These are phyloP conservation scores for Pygoscelis antarcticus DNA, from an alignment of 2,113 vertebrate genomes.

Conservation along the genomic window DNA sequence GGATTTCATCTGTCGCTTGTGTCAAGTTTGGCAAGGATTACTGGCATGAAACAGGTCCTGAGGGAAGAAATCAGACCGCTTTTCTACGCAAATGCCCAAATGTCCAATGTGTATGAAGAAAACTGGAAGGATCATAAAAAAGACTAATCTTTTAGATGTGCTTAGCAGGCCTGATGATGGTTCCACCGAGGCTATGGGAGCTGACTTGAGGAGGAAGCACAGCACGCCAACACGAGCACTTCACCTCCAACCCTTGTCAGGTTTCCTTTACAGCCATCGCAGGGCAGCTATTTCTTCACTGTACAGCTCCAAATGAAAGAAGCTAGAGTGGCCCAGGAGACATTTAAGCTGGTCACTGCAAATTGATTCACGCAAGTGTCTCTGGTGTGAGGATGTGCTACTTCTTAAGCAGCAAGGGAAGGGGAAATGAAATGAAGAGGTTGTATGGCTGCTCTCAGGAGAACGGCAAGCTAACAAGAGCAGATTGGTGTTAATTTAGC, in stretches of 20 bases:
- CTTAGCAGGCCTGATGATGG: not conserved
- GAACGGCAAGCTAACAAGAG: slow-evolving; percentile 15
- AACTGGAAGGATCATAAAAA: not conserved
- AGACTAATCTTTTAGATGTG: not conserved
- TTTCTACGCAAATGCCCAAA: not conserved
- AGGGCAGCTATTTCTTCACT: not conserved
- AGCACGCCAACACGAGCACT: not conserved
- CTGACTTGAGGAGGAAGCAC: not conserved
- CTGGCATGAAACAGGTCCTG: not conserved
- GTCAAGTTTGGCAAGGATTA: not conserved
- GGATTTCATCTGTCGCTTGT: not conserved
- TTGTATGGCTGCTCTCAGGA: slow-evolving; percentile 48
- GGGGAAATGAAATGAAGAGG: slow-evolving; percentile 44
- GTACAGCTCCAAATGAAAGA: not conserved
- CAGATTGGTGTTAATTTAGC: slow-evolving; percentile 62
- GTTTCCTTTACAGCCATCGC: not conserved
- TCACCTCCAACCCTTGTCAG: not conserved
- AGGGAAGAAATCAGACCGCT: not conserved
- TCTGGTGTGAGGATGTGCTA: slow-evolving; percentile 57
- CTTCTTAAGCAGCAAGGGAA: slow-evolving; percentile 24
- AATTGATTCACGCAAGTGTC: slow-evolving; percentile 50
- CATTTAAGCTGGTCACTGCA: slow-evolving; percentile 52
- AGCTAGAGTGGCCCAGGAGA: not conserved
- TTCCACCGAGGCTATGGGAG: not conserved
- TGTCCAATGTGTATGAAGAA: not conserved